These are phyloP conservation scores for Malacoctenus gilli DNA, from an alignment of 2,797 vertebrate species.

Conservation along the genomic window DNA sequence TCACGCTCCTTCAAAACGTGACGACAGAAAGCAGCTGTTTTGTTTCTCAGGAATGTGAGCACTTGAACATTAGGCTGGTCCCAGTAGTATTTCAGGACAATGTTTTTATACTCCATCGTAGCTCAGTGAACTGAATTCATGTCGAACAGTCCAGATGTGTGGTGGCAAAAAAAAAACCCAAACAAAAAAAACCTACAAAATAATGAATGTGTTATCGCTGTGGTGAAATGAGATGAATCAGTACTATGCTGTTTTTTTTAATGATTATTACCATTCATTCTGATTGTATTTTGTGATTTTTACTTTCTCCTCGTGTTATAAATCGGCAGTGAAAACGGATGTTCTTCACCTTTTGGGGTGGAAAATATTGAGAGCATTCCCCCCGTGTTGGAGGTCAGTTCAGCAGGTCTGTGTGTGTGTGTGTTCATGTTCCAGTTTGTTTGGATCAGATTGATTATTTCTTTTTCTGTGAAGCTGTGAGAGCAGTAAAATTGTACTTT, in stretches of 20 bases:
- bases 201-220: slow-evolving; percentile 67
- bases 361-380: slow-evolving; percentile 21
- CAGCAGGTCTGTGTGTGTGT: slow-evolving; percentile 24
- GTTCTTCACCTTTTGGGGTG: slow-evolving; percentile 14
- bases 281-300: slow-evolving; percentile 57
- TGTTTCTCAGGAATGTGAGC: slow-evolving; percentile 76
- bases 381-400: slow-evolving; percentile 17
- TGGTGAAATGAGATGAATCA: slow-evolving; percentile 54
- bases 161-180: slow-evolving; percentile 29
- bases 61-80: slow-evolving; percentile 60
- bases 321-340: slow-evolving; percentile 42
- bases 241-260: slow-evolving; percentile 46
- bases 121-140: slow-evolving; percentile 52
- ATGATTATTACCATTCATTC: slow-evolving; percentile 28
- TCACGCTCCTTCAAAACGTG: slow-evolving; percentile 38
- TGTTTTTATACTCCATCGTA: slow-evolving; percentile 62
- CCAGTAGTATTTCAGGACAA: slow-evolving; percentile 59
- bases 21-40: slow-evolving; percentile 62
- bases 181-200: not conserved
- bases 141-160: slow-evolving; percentile 48
- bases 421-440: slow-evolving; percentile 30
- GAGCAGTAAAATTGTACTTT: slow-evolving; percentile 14
- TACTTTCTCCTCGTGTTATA: slow-evolving; percentile 25
- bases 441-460: slow-evolving; percentile 9
- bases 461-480: slow-evolving; percentile 35